Evolutionary conservation across 2,113 vertebrate genomes (phyloP).

Genomic region (Mastomys natalensis): DNA sequence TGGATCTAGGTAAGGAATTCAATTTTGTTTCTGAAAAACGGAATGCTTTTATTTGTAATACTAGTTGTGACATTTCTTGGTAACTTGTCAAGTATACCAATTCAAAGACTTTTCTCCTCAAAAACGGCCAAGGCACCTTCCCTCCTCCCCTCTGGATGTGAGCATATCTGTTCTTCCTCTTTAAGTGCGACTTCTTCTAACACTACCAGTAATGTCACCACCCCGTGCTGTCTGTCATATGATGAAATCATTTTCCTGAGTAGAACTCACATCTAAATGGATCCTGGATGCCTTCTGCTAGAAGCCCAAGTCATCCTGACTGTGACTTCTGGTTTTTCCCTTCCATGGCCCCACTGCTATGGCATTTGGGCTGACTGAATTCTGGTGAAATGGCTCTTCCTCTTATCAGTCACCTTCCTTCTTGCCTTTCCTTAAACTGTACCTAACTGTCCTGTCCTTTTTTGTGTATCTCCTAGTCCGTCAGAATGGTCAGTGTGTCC

Average conservation of each 20-base stretch:
- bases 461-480: background rate
- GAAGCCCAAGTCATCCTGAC: background rate
- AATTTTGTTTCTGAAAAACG: constrained; percentile 29
- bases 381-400: rapidly evolving
- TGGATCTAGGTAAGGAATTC: background rate
- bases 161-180: background rate
- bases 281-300: background rate
- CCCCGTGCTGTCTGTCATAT: background rate
- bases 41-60: background rate
- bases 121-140: background rate
- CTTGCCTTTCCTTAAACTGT: background rate
- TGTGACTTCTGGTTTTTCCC: background rate
- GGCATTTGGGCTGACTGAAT: background rate
- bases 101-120: background rate
- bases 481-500: background rate
- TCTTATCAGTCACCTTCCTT: rapidly evolving
- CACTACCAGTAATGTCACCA: background rate
- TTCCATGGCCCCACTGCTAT: too few species aligned
- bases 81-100: background rate
- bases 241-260: background rate
- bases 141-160: background rate
- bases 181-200: background rate
- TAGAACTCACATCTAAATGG: background rate
- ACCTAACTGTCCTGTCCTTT: background rate
- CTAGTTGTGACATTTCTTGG: background rate